A percentile compares a stretch with the other conserved stretches of the same genome.
Conservation (phyloP, 2,888 invertebrate genomes). For the Priocnemis perturbator region DNA sequence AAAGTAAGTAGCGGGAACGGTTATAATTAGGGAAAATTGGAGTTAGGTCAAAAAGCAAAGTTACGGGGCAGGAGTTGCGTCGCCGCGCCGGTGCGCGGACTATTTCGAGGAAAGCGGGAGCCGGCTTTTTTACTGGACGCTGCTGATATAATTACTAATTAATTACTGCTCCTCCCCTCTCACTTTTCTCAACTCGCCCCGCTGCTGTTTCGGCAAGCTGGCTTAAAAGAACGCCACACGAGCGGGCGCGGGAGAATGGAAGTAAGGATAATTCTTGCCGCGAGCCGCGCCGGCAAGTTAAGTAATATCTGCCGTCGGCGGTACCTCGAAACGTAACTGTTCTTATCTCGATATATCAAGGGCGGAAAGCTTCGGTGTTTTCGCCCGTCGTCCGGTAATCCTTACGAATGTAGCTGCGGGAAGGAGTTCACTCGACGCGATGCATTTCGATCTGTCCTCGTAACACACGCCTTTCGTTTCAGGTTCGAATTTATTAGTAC, state of each 20-base stretch:
- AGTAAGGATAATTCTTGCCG: conserved; percentile 39
- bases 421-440: too few species aligned
- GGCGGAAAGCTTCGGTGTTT: too few species aligned
- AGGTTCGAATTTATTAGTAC: too few species aligned
- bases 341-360: too few species aligned
- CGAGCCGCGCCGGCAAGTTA: conserved; percentile 7
- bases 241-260: conserved; percentile 16
- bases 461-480: too few species aligned
- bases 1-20: background rate
- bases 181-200: conserved; percentile 8
- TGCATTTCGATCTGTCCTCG: too few species aligned
- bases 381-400: too few species aligned
- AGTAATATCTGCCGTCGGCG: conserved; percentile 15
- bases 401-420: too few species aligned
- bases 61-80: conserved; percentile 1
- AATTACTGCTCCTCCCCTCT: conserved; percentile 41
- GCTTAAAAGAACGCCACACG: conserved; percentile 38
- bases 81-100: conserved; percentile 14
- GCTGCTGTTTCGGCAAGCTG: conserved; percentile 29
- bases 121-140: conserved; percentile 35
- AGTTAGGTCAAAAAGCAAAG: conserved; percentile 28
- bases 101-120: conserved; percentile 30
- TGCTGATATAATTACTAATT: conserved; percentile 54
- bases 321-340: too few species aligned
- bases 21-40: conserved; percentile 29